phyloP scores from a whole-genome alignment of 2,888 invertebrate genomes.

The Tyria jacobaeae region DNA sequence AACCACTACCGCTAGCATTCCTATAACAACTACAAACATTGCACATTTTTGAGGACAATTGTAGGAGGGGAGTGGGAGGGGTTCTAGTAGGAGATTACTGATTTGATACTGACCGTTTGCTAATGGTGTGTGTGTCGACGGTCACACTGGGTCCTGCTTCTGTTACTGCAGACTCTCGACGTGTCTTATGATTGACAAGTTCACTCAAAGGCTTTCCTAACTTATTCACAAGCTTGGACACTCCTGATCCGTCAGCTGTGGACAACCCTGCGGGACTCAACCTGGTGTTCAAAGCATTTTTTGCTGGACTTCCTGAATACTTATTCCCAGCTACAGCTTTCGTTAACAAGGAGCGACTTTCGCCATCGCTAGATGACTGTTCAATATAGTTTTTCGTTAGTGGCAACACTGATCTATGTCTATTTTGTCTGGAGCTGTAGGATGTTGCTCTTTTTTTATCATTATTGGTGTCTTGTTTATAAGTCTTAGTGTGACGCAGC shows the following conservation, averaged over 20 bases:
- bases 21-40: no score
- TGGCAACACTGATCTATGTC: background rate
- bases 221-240: background rate
- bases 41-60: no score
- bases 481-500: background rate
- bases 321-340: background rate
- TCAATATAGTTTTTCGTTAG: background rate
- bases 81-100: no score
- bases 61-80: no score
- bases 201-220: background rate
- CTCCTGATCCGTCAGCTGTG: background rate
- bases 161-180: background rate
- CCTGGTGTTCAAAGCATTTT: background rate
- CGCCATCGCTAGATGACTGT: background rate
- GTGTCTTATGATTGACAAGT: background rate
- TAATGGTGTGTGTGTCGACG: constrained; percentile 6
- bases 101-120: constrained; percentile 18
- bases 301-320: no score
- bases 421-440: background rate
- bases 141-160: background rate
- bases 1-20: no score
- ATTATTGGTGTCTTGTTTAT: background rate
- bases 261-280: background rate
- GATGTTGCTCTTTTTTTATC: no score
- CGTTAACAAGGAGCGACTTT: background rate